Evolutionary conservation across 2,888 invertebrate species (phyloP).

Genomic region (Chaitophorus viminalis): DNA sequence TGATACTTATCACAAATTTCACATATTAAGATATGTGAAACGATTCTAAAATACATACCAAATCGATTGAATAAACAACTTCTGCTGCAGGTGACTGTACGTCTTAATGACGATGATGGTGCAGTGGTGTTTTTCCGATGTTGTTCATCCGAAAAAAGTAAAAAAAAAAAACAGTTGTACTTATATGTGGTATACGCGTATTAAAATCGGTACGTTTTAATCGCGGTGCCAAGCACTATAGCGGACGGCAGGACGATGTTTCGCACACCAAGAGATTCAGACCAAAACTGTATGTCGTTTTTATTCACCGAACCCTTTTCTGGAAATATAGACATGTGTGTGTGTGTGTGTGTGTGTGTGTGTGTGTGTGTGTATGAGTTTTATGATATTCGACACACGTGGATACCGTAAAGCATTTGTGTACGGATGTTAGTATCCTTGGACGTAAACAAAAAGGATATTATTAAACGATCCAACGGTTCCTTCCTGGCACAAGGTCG

Average conservation of each 20-base stretch:
- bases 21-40: neutral
- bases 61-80: neutral
- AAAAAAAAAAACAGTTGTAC: slow-evolving; percentile 9
- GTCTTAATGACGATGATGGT: neutral
- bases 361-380: neutral
- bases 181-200: neutral
- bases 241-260: neutral
- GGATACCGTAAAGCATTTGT: slow-evolving; percentile 9
- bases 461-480: slow-evolving; percentile 36
- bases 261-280: slow-evolving; percentile 55
- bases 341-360: neutral
- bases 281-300: slow-evolving; percentile 37
- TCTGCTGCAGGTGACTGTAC: neutral
- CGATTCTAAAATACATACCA: slow-evolving; percentile 20
- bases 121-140: neutral
- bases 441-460: slow-evolving; percentile 46
- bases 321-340: neutral
- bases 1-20: too few relatives aligned
- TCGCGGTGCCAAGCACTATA: neutral
- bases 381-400: slow-evolving; percentile 22
- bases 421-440: slow-evolving; percentile 52
- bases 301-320: slow-evolving; percentile 10
- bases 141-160: neutral
- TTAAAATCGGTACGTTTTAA: neutral
- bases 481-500: slow-evolving; percentile 30